Conservation (phyloP, 35 echinoderm and acorn worm species). For the Apostichopus californicus region DNA sequence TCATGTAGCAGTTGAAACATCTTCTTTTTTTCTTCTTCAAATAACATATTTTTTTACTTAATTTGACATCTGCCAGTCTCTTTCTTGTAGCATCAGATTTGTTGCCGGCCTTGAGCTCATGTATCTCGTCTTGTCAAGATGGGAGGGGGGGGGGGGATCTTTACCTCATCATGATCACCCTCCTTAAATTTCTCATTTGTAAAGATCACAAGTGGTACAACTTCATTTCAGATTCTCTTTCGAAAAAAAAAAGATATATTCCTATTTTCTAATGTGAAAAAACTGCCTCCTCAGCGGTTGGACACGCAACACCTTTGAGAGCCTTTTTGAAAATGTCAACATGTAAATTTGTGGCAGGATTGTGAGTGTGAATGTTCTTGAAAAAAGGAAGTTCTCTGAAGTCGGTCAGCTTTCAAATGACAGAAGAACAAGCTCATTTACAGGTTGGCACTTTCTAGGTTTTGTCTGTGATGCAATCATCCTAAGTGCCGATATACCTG, state of each 20-base stretch:
- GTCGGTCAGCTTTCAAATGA: not conserved
- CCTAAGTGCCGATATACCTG: constrained; percentile 19
- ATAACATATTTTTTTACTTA: too few relatives aligned
- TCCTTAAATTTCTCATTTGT: too few relatives aligned
- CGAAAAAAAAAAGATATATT: not conserved
- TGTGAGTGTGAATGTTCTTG: not conserved
- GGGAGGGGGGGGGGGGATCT: too few relatives aligned
- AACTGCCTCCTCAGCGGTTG: not conserved
- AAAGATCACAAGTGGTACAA: not conserved
- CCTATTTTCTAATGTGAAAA: not conserved
- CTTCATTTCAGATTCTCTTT: not conserved
- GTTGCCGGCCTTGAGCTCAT: too few relatives aligned
- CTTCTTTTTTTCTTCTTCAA: too few relatives aligned
- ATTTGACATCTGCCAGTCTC: too few relatives aligned
- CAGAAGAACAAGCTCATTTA: constrained; percentile 21
- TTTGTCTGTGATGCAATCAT: constrained; percentile 18
- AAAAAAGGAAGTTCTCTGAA: not conserved
- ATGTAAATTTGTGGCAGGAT: not conserved
- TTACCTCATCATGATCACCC: too few relatives aligned
- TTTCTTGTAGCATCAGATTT: too few relatives aligned
- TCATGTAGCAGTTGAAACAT: too few relatives aligned
- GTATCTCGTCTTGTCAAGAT: too few relatives aligned
- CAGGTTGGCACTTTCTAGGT: not conserved
- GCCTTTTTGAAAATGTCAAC: not conserved
- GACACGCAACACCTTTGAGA: not conserved